phyloP scores from a whole-genome alignment of 2,888 invertebrate species.

The Galerucella nymphaeae region DNA sequence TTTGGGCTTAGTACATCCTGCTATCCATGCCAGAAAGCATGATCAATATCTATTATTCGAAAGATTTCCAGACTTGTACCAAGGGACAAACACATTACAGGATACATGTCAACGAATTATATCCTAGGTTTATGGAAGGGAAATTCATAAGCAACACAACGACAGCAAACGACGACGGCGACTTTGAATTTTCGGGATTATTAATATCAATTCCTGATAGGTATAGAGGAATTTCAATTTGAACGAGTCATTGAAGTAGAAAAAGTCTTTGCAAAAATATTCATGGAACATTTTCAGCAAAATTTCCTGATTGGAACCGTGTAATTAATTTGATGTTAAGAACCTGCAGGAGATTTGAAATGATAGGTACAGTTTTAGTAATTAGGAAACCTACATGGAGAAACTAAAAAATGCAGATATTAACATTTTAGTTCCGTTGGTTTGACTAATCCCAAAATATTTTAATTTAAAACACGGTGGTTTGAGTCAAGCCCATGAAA shows the following conservation, averaged over 20 bases:
- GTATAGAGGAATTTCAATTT: not conserved
- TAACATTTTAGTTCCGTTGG: too few species aligned
- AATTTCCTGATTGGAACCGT: not conserved
- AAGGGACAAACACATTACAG: constrained; percentile 19
- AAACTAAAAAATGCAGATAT: too few species aligned
- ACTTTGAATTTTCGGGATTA: constrained; percentile 14
- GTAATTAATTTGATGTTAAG: too few species aligned
- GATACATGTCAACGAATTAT: constrained; percentile 26
- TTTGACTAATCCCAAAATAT: too few species aligned
- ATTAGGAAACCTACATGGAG: too few species aligned
- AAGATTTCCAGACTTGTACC: constrained; percentile 9
- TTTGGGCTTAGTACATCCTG: not conserved
- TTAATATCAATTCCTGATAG: constrained; percentile 14
- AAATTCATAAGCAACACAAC: constrained; percentile 13
- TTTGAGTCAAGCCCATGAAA: too few species aligned
- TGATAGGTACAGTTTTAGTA: too few species aligned
- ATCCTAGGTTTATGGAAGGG: constrained; percentile 22
- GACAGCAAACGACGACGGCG: constrained; percentile 19
- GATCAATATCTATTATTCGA: constrained; percentile 11
- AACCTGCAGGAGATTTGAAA: too few species aligned
- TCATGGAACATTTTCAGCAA: not conserved
- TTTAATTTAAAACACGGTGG: too few species aligned
- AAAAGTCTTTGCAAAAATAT: not conserved
- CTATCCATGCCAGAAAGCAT: not conserved
- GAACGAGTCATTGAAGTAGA: not conserved